These are phyloP conservation scores for Clarias fuscus DNA, from an alignment of 2,797 vertebrate genomes.

Conservation along the genomic window DNA sequence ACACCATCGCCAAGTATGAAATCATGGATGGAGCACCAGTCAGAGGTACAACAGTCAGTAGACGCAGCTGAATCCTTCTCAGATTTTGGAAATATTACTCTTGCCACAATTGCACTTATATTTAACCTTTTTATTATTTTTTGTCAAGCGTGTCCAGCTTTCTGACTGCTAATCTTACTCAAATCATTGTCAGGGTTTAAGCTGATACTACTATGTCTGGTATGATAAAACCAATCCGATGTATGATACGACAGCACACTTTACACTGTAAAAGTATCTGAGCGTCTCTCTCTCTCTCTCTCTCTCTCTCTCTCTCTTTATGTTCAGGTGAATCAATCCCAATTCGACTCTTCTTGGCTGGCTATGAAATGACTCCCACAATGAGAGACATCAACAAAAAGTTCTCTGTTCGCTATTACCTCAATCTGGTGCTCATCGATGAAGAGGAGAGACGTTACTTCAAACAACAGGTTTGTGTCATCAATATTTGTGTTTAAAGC, in stretches of 20 bases:
- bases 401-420: slow-evolving; percentile 98
- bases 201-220: no score
- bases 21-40: slow-evolving; percentile 99
- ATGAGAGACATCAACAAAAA: slow-evolving; percentile 99
- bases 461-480: slow-evolving; percentile 89
- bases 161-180: background rate
- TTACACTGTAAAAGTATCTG: background rate
- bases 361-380: slow-evolving; percentile 96
- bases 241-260: background rate
- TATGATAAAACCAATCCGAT: background rate
- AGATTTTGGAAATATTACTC: background rate
- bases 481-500: background rate
- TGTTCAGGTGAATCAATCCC: slow-evolving; percentile 94
- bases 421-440: slow-evolving; percentile 97
- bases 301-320: background rate
- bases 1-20: slow-evolving; percentile 98
- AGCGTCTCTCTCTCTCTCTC: background rate
- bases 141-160: background rate
- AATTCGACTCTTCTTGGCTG: slow-evolving; percentile 94
- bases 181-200: background rate
- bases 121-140: background rate
- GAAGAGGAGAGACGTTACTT: slow-evolving; percentile 98
- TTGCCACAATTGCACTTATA: background rate
- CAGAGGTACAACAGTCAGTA: slow-evolving; percentile 76
- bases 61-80: background rate